Conservation (phyloP, 2,888 invertebrate genomes). For the Melolontha melolontha region DNA sequence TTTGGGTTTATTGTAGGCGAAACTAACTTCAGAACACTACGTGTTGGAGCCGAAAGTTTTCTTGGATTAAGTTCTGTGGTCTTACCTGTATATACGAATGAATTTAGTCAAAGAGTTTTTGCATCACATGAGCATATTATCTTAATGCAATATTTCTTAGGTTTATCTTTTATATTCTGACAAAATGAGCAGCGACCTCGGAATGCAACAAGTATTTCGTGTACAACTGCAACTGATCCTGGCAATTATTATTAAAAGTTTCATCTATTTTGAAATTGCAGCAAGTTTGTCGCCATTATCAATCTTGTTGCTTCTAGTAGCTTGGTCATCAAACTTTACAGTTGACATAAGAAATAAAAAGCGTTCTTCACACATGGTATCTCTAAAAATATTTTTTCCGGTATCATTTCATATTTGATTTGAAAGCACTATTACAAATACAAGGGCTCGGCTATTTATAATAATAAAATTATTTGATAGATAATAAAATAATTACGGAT, state of each 20-base stretch:
- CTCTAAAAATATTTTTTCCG: too few relatives aligned
- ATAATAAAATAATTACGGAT: too few relatives aligned
- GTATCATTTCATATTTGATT: too few relatives aligned
- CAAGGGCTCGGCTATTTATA: too few relatives aligned
- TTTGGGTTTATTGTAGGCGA: conserved; percentile 2
- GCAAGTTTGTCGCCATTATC: conserved; percentile 31
- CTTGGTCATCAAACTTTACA: conserved; percentile 15
- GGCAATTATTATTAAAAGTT: too few relatives aligned
- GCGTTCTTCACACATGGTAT: too few relatives aligned
- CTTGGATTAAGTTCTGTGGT: neutral
- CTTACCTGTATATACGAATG: conserved; percentile 18
- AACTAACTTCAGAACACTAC: conserved; percentile 15
- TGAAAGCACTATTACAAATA: too few relatives aligned
- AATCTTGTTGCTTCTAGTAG: conserved; percentile 16
- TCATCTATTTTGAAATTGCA: conserved; percentile 24
- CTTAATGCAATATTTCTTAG: neutral
- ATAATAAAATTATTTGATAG: too few relatives aligned
- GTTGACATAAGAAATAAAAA: conserved; percentile 6
- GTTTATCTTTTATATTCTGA: neutral
- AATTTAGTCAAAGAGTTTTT: conserved; percentile 6
- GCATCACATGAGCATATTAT: neutral
- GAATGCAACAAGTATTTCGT: too few relatives aligned
- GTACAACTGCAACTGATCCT: too few relatives aligned
- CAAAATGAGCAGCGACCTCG: too few relatives aligned
- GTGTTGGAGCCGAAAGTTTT: conserved; percentile 5